These are phyloP conservation scores for Amphiprion clarkii DNA, from an alignment of 2,797 vertebrate genomes.

Conservation along the genomic window DNA sequence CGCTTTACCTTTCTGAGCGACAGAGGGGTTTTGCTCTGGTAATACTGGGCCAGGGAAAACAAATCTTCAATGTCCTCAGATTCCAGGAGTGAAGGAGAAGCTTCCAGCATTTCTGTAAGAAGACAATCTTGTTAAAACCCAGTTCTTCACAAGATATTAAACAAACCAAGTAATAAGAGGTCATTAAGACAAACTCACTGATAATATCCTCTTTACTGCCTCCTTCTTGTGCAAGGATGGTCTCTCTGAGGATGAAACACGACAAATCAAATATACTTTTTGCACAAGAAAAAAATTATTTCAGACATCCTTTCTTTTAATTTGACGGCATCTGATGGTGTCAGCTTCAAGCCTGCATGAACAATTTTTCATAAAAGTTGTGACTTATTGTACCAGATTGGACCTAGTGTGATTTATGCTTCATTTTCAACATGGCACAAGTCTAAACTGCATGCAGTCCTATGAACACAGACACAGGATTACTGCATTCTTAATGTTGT, in stretches of 20 bases:
- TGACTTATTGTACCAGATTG: too few relatives aligned
- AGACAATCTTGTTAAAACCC: neutral
- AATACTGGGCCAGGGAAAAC: conserved; percentile 96
- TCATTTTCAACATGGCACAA: too few relatives aligned
- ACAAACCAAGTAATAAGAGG: conserved; percentile 5
- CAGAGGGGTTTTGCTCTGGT: conserved; percentile 96
- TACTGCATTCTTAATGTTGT: too few relatives aligned
- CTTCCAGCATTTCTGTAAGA: conserved; percentile 90
- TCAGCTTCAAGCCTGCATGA: too few relatives aligned
- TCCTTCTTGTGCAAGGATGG: conserved; percentile 90
- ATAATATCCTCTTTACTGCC: conserved; percentile 91
- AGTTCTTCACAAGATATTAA: neutral
- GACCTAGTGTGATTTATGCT: too few relatives aligned
- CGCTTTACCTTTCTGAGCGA: conserved; percentile 94
- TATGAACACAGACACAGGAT: too few relatives aligned
- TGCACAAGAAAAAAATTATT: neutral
- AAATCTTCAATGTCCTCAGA: conserved; percentile 95
- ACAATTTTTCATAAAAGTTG: too few relatives aligned
- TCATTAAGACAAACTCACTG: conserved; percentile 85
- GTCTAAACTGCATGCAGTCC: too few relatives aligned
- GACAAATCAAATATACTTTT: conserved; percentile 7
- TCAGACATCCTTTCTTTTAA: too few relatives aligned
- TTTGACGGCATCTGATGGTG: too few relatives aligned
- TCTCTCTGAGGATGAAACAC: conserved; percentile 87
- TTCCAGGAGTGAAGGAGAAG: conserved; percentile 91